These are phyloP conservation scores for Myripristis jacobus DNA, from an alignment of 2,797 vertebrate species.

Conservation along the genomic window DNA sequence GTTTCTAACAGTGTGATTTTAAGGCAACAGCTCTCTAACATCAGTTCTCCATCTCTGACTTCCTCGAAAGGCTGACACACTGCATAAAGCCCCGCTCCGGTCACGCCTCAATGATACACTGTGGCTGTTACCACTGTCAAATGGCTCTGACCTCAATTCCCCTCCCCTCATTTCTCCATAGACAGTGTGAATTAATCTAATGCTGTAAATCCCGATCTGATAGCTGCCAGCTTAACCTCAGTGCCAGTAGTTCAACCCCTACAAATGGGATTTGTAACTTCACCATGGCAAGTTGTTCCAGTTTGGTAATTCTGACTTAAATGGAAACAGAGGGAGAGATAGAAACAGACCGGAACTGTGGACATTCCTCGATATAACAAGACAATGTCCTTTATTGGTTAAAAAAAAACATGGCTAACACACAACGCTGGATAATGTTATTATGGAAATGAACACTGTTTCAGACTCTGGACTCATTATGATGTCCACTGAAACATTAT, in stretches of 20 bases:
- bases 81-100: background rate
- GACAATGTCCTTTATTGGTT: conserved; percentile 1
- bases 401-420: background rate
- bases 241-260: conserved; percentile 24
- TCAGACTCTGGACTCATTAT: background rate
- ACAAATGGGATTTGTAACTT: conserved; percentile 19
- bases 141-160: conserved; percentile 23
- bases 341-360: conserved; percentile 25
- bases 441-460: background rate
- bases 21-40: background rate
- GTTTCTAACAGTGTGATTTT: conserved; percentile 6
- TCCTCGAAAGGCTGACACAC: conserved; percentile 10
- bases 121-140: conserved; percentile 14
- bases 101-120: conserved; percentile 4
- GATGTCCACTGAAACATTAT: background rate
- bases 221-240: conserved; percentile 32
- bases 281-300: conserved; percentile 35
- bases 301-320: conserved; percentile 27
- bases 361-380: no score
- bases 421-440: background rate
- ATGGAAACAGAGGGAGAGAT: conserved; percentile 31
- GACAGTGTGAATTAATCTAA: conserved; percentile 29
- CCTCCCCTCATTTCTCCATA: conserved; percentile 28
- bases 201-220: conserved; percentile 3
- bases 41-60: conserved; percentile 1